phyloP scores from a whole-genome alignment of 2,888 invertebrate species.

The Eledona agricola region DNA sequence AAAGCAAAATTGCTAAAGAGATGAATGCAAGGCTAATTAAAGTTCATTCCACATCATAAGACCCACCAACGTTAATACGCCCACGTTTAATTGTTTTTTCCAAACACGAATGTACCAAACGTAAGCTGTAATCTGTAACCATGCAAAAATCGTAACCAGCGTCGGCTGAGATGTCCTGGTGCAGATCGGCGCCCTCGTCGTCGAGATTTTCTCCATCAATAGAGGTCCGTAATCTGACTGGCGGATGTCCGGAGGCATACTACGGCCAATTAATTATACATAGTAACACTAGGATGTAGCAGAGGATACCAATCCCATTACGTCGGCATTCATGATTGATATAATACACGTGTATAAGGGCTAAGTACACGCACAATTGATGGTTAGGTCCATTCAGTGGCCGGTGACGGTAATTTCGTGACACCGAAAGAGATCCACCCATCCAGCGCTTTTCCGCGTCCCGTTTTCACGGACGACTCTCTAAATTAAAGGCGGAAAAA shows the following conservation, averaged over 20 bases:
- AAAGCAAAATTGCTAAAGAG: no score
- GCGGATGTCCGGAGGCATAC: slow-evolving; percentile 47
- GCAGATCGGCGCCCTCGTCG: no score
- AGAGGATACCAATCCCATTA: slow-evolving; percentile 39
- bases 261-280: slow-evolving; percentile 48
- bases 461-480: slow-evolving; percentile 10
- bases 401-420: slow-evolving; percentile 19
- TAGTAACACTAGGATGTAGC: slow-evolving; percentile 35
- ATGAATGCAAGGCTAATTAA: no score
- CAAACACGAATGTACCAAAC: no score
- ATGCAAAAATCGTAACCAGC: no score
- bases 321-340: slow-evolving; percentile 39
- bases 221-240: slow-evolving; percentile 42
- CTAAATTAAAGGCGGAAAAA: slow-evolving; percentile 26
- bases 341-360: slow-evolving; percentile 36
- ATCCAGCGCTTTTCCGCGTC: slow-evolving; percentile 10
- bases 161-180: no score
- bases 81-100: no score
- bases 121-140: no score
- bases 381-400: slow-evolving; percentile 26
- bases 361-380: slow-evolving; percentile 28
- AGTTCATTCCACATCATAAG: no score
- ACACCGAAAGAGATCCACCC: slow-evolving; percentile 9
- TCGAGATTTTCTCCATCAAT: no score
- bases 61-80: no score